Percentiles rank a stretch among this genome's conserved stretches.
Evolutionary conservation across 2,113 vertebrate genomes (phyloP).

Genomic region (Podarcis cretensis): DNA sequence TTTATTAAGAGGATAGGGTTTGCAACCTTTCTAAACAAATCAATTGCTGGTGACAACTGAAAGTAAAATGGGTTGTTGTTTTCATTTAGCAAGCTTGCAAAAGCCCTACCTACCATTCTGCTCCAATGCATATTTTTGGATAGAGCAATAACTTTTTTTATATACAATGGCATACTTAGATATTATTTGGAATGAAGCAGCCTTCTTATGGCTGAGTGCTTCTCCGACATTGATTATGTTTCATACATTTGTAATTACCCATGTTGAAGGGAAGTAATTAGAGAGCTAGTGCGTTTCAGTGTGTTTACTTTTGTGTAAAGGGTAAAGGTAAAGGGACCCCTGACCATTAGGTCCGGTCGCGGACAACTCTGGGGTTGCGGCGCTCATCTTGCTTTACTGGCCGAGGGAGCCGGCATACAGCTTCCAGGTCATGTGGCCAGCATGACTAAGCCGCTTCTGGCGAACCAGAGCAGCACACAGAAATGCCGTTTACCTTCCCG

Average conservation of each 20-base stretch:
- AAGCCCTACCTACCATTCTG: background rate
- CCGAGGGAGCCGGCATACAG: too few relatives aligned
- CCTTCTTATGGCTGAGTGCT: background rate
- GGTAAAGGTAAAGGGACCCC: too few relatives aligned
- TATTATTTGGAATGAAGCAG: background rate
- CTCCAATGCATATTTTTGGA: background rate
- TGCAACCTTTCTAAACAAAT: constrained; percentile 23
- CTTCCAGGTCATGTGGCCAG: too few relatives aligned
- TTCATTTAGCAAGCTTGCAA: constrained; percentile 2
- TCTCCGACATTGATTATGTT: background rate
- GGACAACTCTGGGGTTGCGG: too few relatives aligned
- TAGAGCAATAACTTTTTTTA: background rate
- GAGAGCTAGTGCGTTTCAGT: background rate
- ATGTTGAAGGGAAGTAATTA: background rate
- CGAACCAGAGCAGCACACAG: too few relatives aligned
- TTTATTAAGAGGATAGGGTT: background rate
- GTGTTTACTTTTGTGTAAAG: background rate
- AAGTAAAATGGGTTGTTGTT: background rate
- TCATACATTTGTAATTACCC: background rate
- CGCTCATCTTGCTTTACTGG: too few relatives aligned
- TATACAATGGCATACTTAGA: background rate
- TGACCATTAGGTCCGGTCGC: too few relatives aligned
- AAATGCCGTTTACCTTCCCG: too few relatives aligned
- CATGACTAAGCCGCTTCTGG: too few relatives aligned
- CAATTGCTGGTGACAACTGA: background rate